Evolutionary conservation across 2,113 vertebrate species (phyloP), one percentile per base, ranked within the genome.

Genomic region (Junco hyemalis): DNA sequence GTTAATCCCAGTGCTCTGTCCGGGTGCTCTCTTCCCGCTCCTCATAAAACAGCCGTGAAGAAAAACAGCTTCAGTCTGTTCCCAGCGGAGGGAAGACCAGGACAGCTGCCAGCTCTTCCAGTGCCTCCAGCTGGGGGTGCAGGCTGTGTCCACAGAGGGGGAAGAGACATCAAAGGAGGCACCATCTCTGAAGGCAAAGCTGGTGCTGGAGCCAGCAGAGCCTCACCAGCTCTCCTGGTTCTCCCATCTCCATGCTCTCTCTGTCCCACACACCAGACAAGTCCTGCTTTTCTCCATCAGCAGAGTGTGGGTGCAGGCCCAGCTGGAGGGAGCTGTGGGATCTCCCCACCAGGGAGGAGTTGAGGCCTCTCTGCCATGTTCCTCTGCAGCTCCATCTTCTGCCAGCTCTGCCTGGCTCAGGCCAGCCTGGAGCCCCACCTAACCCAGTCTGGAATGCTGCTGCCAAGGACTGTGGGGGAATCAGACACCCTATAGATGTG

Each of bases 331-430:
- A 59, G 15, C 20, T 3, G 2, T 68, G 47, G 48, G 38, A 92
- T 14, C 11, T 50, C 22, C 57, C 35, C 33, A 29, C 8, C 33
- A 23, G 61, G 9, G 24, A 74, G 40, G 8, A 61, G 51, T 1
- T 63, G 48, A 71, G 12, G 12, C 38, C 53, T 72, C 31, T 79
- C 14, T 36, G 45, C 26, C 0, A 0, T 63, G 24, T 7, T 21
- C 29, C 1, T 76, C 17, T 40, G 56, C 3, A 1, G 64, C 69
- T 81, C 26, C 36, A 24, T 63, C 60, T 74, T 36, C 83, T 68
- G 35, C 47, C 47, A 44, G 25, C 20, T 71, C 38, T 79, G 35
- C 47, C 25, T 66, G 79, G 38, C 70, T 70, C 65, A 40, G 70
- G 24, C 44, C 76, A n/a, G 22, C 70, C 61, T 59, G 15, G 59